Evolutionary conservation across 2,113 vertebrate species (phyloP), one percentile per base, ranked within the genome.

Genomic region (Oreochromis spilurus): DNA sequence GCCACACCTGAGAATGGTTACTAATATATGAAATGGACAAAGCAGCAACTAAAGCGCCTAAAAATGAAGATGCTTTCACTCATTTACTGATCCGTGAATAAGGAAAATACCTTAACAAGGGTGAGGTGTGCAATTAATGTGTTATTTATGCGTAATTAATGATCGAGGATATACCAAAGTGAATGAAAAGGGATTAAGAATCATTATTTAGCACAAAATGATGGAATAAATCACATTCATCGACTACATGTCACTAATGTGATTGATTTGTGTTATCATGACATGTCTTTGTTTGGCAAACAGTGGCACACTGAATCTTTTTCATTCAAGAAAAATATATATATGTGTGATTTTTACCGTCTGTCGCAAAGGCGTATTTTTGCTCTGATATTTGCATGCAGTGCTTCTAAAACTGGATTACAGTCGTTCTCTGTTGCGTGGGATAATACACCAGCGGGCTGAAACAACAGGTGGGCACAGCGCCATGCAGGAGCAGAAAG

Each of bases 391-490:
- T 81, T 87, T 86, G 3, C 72, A 84, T 21, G n/a, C 10, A 19
- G 2, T 50, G 86, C n/a, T 19, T 52, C 50, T 75, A 31, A 84
- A 89, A 60, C 16, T n/a, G 75, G 82, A 83, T 81, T 77, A 82
- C 11, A 85, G 40, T 65, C 78, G 82, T 83, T 75, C 43, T 87
- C 21, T 77, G 54, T 52, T 84, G 79, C 29, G 60, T 84, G 58
- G 83, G 81, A 79, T 89, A 87, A 78, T 9, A 26, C 60, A 85
- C 8, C 48, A 87, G 58, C 70, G 57, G 75, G 77, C 54, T 84
- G 89, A 86, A 93, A 95, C 96, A 97, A 96, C 96, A 96, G 96
- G 96, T 96, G 96, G 94, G 92, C 89, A 83, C 87, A 82, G 87
- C 89, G 87, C 90, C 90, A 90, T 84, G 87, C 24, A 89, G 86